Evolutionary conservation across 2,888 invertebrate species (phyloP).

Genomic region (Sminthurinus aureus): DNA sequence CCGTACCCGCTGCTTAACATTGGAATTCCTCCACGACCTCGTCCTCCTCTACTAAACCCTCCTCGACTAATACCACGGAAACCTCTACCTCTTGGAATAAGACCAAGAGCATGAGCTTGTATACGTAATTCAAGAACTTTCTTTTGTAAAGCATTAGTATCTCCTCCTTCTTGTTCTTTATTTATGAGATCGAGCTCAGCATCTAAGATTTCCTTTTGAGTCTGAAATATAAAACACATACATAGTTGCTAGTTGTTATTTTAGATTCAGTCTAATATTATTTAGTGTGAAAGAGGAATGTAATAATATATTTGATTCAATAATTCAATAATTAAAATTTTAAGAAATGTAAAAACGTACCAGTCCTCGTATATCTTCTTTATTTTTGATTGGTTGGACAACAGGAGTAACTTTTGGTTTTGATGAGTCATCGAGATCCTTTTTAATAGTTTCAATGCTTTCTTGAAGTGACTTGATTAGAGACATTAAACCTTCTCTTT

Average conservation of each 20-base stretch:
- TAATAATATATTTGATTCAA: not conserved
- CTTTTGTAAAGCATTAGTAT: conserved; percentile 81
- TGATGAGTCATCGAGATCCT: conserved; percentile 69
- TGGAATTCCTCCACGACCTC: conserved; percentile 54
- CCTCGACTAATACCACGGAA: conserved; percentile 60
- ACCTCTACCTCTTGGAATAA: conserved; percentile 54
- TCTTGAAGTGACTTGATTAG: conserved; percentile 85
- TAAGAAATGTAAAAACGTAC: conserved; percentile 13
- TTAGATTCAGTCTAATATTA: not conserved
- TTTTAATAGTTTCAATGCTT: conserved; percentile 79
- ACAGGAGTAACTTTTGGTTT: conserved; percentile 58
- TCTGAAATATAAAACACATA: conserved; percentile 59
- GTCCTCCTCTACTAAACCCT: conserved; percentile 57
- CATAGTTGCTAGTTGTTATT: too few species aligned
- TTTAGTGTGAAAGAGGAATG: not conserved
- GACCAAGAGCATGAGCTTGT: conserved; percentile 63
- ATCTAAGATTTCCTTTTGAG: conserved; percentile 88
- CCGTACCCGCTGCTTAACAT: not conserved
- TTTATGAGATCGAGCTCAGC: conserved; percentile 90
- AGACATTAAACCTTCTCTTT: conserved; percentile 75
- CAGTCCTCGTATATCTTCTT: conserved; percentile 70
- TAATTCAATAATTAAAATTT: not conserved
- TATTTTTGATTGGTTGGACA: conserved; percentile 68
- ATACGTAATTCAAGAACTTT: conserved; percentile 76
- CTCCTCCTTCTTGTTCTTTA: conserved; percentile 86